Evolutionary conservation across 2,888 invertebrate species (phyloP).

Genomic region (Augiades crinisus): DNA sequence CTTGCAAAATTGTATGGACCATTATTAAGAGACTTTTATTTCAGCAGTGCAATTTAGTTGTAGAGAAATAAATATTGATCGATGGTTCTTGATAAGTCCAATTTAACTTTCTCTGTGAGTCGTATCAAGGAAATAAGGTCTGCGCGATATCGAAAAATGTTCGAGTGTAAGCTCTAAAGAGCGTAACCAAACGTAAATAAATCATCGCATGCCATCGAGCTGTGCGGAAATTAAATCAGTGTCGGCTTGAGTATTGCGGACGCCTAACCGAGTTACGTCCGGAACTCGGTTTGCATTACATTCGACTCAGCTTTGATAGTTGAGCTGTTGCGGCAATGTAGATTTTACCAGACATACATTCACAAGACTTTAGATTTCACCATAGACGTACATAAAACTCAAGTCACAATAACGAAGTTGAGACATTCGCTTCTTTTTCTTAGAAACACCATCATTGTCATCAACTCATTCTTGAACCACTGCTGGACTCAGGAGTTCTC

Average conservation of each 20-base stretch:
- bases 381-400: no score
- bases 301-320: background rate
- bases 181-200: no score
- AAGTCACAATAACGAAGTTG: no score
- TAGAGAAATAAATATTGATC: background rate
- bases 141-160: background rate
- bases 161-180: background rate
- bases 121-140: background rate
- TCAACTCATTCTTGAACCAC: no score
- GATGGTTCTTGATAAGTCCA: background rate
- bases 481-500: no score
- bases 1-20: background rate
- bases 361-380: no score
- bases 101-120: conserved; percentile 1
- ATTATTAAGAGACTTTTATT: background rate
- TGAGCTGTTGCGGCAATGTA: no score
- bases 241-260: conserved; percentile 4
- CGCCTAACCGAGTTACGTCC: background rate
- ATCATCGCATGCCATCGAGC: background rate
- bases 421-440: no score
- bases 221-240: conserved; percentile 13
- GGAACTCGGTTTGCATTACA: background rate
- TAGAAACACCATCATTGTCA: no score
- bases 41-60: background rate
- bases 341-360: no score